Evolutionary conservation across 1,140 invertebrate species (phyloP).

Genomic region (Carcinoscorpius rotundicauda): DNA sequence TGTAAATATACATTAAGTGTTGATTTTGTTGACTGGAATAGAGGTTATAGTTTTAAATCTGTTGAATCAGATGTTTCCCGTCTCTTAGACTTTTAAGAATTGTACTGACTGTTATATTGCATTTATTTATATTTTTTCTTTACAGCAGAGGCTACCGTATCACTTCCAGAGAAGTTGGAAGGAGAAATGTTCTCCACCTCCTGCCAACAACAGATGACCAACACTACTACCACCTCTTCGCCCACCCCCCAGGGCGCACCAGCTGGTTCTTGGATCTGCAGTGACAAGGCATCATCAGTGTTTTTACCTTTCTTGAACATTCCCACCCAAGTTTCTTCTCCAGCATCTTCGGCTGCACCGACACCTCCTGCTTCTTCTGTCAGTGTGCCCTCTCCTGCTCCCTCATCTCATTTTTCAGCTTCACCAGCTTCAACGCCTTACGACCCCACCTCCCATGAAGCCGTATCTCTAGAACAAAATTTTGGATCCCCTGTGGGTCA

Average conservation of each 20-base stretch:
- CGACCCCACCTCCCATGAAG: constrained; percentile 2
- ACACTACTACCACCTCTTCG: constrained; percentile 28
- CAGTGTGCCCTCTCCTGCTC: constrained; percentile 1
- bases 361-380: constrained; percentile 3
- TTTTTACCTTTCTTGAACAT: constrained; percentile 19
- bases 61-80: no score
- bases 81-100: no score
- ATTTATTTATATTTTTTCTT: constrained; percentile 17
- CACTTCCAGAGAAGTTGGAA: constrained; percentile 14
- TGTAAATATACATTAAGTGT: no score
- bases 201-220: constrained; percentile 18
- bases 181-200: constrained; percentile 23
- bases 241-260: background rate
- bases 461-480: background rate
- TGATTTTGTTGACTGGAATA: no score
- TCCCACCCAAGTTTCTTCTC: background rate
- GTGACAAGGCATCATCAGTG: constrained; percentile 8
- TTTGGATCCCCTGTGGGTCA: background rate
- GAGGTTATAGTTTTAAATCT: no score
- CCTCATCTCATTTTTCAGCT: constrained; percentile 9
- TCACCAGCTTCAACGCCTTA: constrained; percentile 1
- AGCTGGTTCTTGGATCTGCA: constrained; percentile 9
- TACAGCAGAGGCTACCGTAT: constrained; percentile 23
- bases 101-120: no score
- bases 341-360: constrained; percentile 6